Conservation (phyloP, 2,113 vertebrate species). For the Narcine bancroftii region DNA sequence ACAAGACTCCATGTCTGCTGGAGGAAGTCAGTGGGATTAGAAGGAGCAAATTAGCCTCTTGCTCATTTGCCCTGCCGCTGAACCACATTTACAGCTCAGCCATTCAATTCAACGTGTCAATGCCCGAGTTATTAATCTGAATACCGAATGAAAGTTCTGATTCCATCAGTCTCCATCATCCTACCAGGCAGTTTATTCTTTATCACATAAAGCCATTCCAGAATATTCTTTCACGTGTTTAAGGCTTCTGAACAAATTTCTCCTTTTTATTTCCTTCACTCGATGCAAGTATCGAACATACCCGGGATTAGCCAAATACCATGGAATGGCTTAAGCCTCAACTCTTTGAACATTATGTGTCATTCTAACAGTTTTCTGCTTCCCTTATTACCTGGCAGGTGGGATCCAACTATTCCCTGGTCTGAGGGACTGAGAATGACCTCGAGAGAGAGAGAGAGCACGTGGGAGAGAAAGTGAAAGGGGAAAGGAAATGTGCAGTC, state of each 20-base stretch:
- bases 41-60: background rate
- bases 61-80: background rate
- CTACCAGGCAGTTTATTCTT: background rate
- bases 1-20: no score
- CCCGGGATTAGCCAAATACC: background rate
- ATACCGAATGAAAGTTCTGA: background rate
- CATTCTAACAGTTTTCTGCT: background rate
- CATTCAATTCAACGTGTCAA: background rate
- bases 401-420: no score
- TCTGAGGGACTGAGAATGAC: background rate
- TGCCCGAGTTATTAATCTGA: background rate
- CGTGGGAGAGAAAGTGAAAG: background rate
- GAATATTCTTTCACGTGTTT: background rate
- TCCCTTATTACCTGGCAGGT: background rate
- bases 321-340: background rate
- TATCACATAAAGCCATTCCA: background rate
- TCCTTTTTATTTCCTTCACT: background rate
- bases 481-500: conserved; percentile 36
- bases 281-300: background rate
- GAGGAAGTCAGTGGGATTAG: no score
- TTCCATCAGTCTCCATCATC: background rate
- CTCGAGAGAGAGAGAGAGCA: background rate
- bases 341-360: background rate
- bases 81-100: background rate
- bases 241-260: background rate